Percentiles rank a stretch among this genome's conserved stretches.
These are phyloP conservation scores for Notothenia coriiceps DNA, from an alignment of 2,113 vertebrate species.

Conservation along the genomic window DNA sequence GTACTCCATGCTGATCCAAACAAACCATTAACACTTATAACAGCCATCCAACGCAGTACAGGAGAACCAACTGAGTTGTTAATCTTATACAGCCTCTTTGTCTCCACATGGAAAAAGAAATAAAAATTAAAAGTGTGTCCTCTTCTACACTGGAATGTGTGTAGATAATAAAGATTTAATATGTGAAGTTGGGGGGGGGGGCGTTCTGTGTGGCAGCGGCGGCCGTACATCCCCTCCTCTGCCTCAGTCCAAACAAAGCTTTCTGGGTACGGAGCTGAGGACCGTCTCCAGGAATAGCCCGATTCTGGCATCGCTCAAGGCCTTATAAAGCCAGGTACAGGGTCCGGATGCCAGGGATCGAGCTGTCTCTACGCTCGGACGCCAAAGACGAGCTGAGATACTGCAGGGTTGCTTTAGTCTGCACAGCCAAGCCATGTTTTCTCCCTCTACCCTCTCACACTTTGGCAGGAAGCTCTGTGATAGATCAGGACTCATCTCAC, in stretches of 20 bases:
- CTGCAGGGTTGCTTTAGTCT: constrained; percentile 50
- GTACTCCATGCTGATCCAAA: constrained; percentile 4
- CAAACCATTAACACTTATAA: constrained; percentile 31
- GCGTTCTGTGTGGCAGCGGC: constrained; percentile 34
- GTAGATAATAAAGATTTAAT: constrained; percentile 65
- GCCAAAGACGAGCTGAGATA: constrained; percentile 50
- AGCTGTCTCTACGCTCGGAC: constrained; percentile 36
- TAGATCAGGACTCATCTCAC: constrained; percentile 49
- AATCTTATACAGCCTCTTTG: constrained; percentile 1
- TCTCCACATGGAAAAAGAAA: constrained; percentile 12
- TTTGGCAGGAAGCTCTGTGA: constrained; percentile 68
- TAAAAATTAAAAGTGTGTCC: constrained; percentile 19
- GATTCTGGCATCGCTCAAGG: constrained; percentile 50
- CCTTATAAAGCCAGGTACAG: constrained; percentile 79
- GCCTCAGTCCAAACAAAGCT: constrained; percentile 71
- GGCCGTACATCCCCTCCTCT: constrained; percentile 43
- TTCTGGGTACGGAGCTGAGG: constrained; percentile 52
- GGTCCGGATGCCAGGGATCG: constrained; percentile 62
- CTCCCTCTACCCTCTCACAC: constrained; percentile 39
- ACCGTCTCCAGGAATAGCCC: constrained; percentile 69
- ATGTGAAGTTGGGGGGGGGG: background rate
- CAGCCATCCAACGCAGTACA: background rate
- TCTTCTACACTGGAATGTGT: constrained; percentile 28
- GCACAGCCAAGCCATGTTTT: constrained; percentile 25
- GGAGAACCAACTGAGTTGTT: constrained; percentile 1